Evolutionary conservation across 2,797 vertebrate species (phyloP), one percentile per base, ranked within the genome.

Genomic region (Rhyacichthys aspro): DNA sequence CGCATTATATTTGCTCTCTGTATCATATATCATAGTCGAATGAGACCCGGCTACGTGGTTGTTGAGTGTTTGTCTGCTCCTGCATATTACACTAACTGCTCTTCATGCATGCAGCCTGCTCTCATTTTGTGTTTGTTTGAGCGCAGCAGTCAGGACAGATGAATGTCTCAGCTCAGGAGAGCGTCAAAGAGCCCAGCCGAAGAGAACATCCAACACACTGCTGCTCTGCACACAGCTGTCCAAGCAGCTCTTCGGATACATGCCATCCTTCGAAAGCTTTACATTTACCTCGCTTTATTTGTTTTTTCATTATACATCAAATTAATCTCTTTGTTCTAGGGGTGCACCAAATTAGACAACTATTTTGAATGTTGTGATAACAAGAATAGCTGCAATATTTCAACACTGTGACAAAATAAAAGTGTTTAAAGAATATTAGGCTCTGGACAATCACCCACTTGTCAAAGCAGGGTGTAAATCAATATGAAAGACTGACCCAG

Each of bases 121-220:
- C 72, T 70, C 62, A 69, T 67, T 83, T 82, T 89, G 81, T 87
- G 82, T 78, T 75, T 76, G 67, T 86, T 81, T 85, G 83, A 88
- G 84, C 60, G 7, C 74, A 68, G 80, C 78, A 81, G 79, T 88
- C 84, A 83, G 70, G 83, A 43, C 72, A 83, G 83, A 87, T 80
- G 77, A 83, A 71, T 72, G 84, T 89, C 82, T 84, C 73, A 63
- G 63, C 67, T 78, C 83, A 81, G 76, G 49, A 79, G 73, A 63
- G 43, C 79, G 75, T 86, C 86, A 88, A 87, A 87, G 78, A 84
- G 78, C 58, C 66, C 55, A 70, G 64, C 73, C 48, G 49, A 46
- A 61, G 64, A 63, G 78, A 79, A 80, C 45, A 54, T 73, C 81
- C 74, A 79, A 72, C 58, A 69, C 70, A 48, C 58, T 43, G 10